phyloP scores from a whole-genome alignment of 2,888 invertebrate genomes.

The Drosophila macrothrix region DNA sequence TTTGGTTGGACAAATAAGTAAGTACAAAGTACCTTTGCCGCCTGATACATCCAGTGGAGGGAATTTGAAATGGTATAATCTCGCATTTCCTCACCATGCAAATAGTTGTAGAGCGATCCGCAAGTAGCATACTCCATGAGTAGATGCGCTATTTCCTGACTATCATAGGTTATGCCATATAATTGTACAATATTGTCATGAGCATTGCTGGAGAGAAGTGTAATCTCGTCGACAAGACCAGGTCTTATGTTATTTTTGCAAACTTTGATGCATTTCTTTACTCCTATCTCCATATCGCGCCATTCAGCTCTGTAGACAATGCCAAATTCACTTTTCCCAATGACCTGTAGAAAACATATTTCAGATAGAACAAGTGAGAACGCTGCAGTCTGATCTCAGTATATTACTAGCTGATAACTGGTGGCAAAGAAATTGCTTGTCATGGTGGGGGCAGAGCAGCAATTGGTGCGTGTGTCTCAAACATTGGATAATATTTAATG shows the following conservation, averaged over 20 bases:
- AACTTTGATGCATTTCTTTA: background rate
- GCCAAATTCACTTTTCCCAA: background rate
- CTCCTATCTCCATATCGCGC: background rate
- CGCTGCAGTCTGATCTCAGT: background rate
- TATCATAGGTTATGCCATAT: background rate
- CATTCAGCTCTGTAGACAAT: constrained; percentile 2
- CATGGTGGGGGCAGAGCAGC: background rate
- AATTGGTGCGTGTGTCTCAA: background rate
- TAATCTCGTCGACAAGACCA: background rate
- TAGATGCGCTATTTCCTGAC: background rate
- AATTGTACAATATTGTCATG: background rate
- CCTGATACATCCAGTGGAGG: constrained; percentile 14
- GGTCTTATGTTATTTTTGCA: background rate
- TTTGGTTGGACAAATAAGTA: background rate
- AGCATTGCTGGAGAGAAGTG: background rate
- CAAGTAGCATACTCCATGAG: constrained; percentile 10
- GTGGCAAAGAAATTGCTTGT: background rate
- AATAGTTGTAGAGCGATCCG: constrained; percentile 9
- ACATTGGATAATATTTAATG: background rate
- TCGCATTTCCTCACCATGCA: constrained; percentile 5
- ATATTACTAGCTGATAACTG: background rate
- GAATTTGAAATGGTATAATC: background rate
- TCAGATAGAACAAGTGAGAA: background rate
- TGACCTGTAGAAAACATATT: background rate
- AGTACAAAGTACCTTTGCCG: background rate